Evolutionary conservation across 2,797 vertebrate species (phyloP), one percentile per base, ranked within the genome.

Genomic region (Rhinella marina): DNA sequence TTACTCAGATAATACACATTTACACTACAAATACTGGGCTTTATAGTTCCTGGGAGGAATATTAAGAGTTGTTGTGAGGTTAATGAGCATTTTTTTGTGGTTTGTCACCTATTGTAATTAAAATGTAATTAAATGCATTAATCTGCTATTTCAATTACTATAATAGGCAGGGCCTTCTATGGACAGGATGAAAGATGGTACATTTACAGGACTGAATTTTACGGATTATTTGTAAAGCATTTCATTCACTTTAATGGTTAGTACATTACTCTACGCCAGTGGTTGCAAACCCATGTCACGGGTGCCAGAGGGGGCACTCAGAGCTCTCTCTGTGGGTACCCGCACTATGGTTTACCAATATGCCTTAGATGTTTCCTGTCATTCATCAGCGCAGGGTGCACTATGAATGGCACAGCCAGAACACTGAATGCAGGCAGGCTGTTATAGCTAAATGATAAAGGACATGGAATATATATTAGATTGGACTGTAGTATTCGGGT

Each of bases 81-180:
- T 77, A 76, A 77, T 66, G 62, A 62, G 72, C 27, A 85, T 85
- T 77, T 64, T 19, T 77, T 77, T 64, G 56, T 21, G 57, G 25
- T 85, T 85, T n/a, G 14, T 64, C 84, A 76, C 72, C 72, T 64
- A 62, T 76, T 75, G 16, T 52, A 75, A 62, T 61, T 85, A 76
- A 83, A 59, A 84, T 61, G 7, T 7, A 41, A 57, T 75, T 75
- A 57, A 59, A 61, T 75, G 41, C 56, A 57, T 59, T 23, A 29
- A 59, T 48, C 2, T 73, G 11, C 27, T 56, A 16, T 75, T 41
- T 75, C 29, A 25, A 41, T 70, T 75, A 62, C 14, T 62, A 48
- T 41, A 52, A 52, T n/a, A 25, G 23, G 23, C 12, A 76, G 4
- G 48, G 48, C 41, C 17, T 48, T 50, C n/a, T 10, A 23, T 50